These are phyloP conservation scores for Drosophila emarginata DNA, from an alignment of 2,888 invertebrate species.

Conservation along the genomic window DNA sequence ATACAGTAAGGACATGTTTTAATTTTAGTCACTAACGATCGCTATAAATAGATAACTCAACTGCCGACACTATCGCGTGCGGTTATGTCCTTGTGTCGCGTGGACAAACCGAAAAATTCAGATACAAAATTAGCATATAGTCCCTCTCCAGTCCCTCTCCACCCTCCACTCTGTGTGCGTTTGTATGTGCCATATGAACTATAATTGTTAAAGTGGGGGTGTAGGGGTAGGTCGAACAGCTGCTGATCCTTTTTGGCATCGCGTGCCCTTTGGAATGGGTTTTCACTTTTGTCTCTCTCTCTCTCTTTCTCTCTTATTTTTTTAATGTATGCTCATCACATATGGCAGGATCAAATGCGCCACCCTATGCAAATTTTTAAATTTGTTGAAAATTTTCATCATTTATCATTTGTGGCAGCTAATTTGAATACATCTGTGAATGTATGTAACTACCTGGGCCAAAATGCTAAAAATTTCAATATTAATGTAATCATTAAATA, in stretches of 20 bases:
- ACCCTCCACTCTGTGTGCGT: background rate
- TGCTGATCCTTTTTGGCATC: conserved; percentile 18
- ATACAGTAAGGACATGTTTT: conserved; percentile 29
- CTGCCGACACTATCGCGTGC: conserved; percentile 61
- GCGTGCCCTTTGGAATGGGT: conserved; percentile 25
- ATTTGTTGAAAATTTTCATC: background rate
- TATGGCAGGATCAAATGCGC: conserved; percentile 51
- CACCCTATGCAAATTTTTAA: conserved; percentile 60
- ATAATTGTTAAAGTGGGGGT: conserved; percentile 26
- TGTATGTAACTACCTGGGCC: background rate
- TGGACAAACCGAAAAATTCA: conserved; percentile 42
- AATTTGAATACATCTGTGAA: conserved; percentile 45
- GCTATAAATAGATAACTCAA: conserved; percentile 27
- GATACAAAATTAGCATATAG: conserved; percentile 62
- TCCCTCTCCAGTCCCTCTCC: background rate
- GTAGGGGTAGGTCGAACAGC: conserved; percentile 25
- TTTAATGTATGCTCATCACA: conserved; percentile 63
- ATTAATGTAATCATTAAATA: conserved; percentile 9
- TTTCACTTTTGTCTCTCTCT: too few species aligned
- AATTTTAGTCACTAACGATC: conserved; percentile 53
- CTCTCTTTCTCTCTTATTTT: background rate
- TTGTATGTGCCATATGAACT: conserved; percentile 13
- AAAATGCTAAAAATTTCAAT: conserved; percentile 13
- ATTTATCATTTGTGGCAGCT: conserved; percentile 11
- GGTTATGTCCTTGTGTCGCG: conserved; percentile 60